These are phyloP conservation scores for Onychomys arenicola DNA, from an alignment of 2,797 vertebrate genomes.

Conservation along the genomic window DNA sequence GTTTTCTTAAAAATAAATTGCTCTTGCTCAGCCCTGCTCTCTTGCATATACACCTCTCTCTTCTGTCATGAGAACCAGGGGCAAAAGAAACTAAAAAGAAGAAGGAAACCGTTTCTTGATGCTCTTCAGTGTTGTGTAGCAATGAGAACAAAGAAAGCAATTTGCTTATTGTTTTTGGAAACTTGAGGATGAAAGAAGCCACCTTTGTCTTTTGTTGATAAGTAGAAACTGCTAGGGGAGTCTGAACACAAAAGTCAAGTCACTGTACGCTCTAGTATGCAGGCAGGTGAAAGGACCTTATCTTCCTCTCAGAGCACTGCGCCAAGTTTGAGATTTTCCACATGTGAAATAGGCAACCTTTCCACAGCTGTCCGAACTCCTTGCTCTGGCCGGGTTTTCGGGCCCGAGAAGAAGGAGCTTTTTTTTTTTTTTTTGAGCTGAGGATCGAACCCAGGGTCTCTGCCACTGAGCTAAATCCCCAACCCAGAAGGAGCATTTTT, in stretches of 20 bases:
- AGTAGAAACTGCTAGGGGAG: conserved; percentile 25
- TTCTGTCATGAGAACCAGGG: not conserved
- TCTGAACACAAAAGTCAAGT: not conserved
- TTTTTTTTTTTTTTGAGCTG: too few relatives aligned
- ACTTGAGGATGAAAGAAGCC: conserved; percentile 56
- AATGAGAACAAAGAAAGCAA: conserved; percentile 47
- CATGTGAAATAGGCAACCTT: conserved; percentile 53
- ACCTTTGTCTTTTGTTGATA: conserved; percentile 52
- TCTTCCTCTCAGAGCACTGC: conserved; percentile 8
- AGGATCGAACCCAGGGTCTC: too few relatives aligned
- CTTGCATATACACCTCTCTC: not conserved
- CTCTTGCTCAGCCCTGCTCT: not conserved
- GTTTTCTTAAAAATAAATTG: not conserved
- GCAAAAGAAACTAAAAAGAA: not conserved
- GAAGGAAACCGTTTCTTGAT: not conserved
- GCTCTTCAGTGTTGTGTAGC: not conserved
- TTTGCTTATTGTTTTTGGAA: conserved; percentile 50
- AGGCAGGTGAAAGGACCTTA: conserved; percentile 2
- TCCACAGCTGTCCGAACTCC: too few relatives aligned
- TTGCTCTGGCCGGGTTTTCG: too few relatives aligned
- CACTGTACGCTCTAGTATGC: not conserved
- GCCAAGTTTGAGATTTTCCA: conserved; percentile 48
- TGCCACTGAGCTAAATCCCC: too few relatives aligned
- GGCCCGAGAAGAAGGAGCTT: too few relatives aligned
- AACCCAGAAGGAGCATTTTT: conserved; percentile 29